A percentile compares a stretch with the other conserved stretches of the same genome.
Evolutionary conservation across 2,113 vertebrate species (phyloP).

Genomic region (Bubalus kerabau): DNA sequence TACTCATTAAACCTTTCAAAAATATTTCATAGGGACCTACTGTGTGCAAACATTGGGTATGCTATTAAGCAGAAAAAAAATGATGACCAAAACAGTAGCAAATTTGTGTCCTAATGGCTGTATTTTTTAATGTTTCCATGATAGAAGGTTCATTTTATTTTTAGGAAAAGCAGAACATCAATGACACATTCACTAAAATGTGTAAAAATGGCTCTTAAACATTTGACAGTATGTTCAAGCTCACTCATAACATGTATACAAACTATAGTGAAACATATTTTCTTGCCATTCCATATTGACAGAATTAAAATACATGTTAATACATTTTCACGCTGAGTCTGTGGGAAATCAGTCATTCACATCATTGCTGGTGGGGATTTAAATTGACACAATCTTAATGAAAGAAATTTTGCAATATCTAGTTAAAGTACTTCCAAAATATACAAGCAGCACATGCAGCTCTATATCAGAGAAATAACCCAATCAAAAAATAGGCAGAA

Average conservation of each 20-base stretch:
- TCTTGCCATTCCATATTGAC: neutral
- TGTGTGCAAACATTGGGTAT: neutral
- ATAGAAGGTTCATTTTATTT: neutral
- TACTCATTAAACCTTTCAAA: neutral
- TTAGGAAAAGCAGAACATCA: neutral
- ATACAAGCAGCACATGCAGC: neutral
- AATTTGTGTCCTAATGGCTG: neutral
- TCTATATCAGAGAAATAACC: neutral
- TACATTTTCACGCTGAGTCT: neutral
- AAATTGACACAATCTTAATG: neutral
- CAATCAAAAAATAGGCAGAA: neutral
- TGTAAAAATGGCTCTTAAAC: neutral
- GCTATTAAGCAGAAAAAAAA: neutral
- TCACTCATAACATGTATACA: neutral
- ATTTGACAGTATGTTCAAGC: neutral
- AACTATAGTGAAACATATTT: neutral
- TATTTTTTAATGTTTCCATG: neutral
- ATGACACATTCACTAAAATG: neutral
- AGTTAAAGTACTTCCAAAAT: neutral
- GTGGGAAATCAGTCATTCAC: neutral
- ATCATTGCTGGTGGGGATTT: neutral
- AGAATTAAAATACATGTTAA: neutral
- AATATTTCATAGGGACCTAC: neutral
- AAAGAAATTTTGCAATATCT: neutral
- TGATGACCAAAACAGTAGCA: fast-evolving